Conservation (phyloP, 1,140 invertebrate genomes). For the Meloidogyne hapla region DNA sequence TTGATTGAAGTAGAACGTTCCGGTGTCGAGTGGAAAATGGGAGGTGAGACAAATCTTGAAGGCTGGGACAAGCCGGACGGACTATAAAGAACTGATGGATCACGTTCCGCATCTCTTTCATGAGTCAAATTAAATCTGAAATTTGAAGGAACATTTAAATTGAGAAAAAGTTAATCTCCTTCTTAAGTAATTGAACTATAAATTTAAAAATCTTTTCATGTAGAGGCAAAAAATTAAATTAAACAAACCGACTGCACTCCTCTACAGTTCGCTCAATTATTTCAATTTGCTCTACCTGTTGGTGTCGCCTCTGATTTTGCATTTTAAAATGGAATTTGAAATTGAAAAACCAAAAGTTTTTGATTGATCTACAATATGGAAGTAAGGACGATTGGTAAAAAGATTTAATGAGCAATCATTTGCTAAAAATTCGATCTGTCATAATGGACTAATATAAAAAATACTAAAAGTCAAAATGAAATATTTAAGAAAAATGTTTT, state of each 20-base stretch:
- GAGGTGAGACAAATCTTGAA: not conserved
- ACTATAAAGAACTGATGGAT: constrained; percentile 54
- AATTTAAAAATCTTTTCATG: not conserved
- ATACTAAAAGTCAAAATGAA: too few species aligned
- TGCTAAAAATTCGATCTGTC: too few species aligned
- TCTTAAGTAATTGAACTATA: constrained; percentile 24
- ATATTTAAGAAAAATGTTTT: too few species aligned
- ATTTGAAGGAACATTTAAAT: not conserved
- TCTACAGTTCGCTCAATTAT: constrained; percentile 54
- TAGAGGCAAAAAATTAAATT: not conserved
- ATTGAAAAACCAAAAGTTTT: not conserved
- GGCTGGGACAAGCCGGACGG: constrained; percentile 13
- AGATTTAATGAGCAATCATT: too few species aligned
- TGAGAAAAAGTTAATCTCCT: constrained; percentile 11
- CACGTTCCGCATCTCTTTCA: constrained; percentile 54
- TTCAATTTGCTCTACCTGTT: constrained; percentile 59
- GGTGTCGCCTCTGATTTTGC: not conserved
- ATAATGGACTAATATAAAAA: too few species aligned
- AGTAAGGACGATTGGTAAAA: not conserved
- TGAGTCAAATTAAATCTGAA: constrained; percentile 54
- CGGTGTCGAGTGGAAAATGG: constrained; percentile 25
- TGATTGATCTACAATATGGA: not conserved
- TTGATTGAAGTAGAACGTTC: constrained; percentile 39
- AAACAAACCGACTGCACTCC: constrained; percentile 30
- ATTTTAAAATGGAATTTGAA: not conserved